Evolutionary conservation across 2,113 vertebrate genomes (phyloP), one percentile per base, ranked within the genome.

Genomic region (Sula dactylatra): DNA sequence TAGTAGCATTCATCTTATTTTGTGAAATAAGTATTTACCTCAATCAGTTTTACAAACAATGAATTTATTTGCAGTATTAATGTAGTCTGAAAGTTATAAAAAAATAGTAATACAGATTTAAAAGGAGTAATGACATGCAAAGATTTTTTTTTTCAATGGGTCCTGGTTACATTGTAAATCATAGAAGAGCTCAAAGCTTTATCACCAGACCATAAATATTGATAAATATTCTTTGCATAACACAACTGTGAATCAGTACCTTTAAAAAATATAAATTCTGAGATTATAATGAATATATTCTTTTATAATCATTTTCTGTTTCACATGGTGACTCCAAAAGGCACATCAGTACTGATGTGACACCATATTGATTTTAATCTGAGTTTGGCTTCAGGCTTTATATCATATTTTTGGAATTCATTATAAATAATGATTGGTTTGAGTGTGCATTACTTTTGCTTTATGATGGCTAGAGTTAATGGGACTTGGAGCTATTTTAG

Each of bases 371-470:
- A 95, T 91, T 96, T 92, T 92, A 89, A 93, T 83, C 36, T 62
- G 71, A 86, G 24, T 91, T 91, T 92, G 70, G 40, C 74, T 91
- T 92, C 42, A 86, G 93, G 77, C 47, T 90, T 93, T 76, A 44
- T 89, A 74, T 72, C 8, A 38, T 56, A 82, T 82, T 91, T 91
- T 95, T 81, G 90, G 86, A 81, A 95, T 91, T 83, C 82, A 93
- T 94, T 95, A 94, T 81, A 95, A 92, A 94, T 84, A 95, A 94
- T 93, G 84, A 87, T 81, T 86, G 54, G 66, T 88, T 90, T 65
- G 69, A 90, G 34, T 61, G 72, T 77, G 87, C 67, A 77, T 73
- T 91, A 81, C 74, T 96, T 90, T 72, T 82, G 31, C 59, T 93
- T 82, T 88, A 64, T 52, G 55, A 59, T 71, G 55, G 25, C 31